Conservation (phyloP, 2,797 vertebrate genomes). For the Merluccius polli region DNA sequence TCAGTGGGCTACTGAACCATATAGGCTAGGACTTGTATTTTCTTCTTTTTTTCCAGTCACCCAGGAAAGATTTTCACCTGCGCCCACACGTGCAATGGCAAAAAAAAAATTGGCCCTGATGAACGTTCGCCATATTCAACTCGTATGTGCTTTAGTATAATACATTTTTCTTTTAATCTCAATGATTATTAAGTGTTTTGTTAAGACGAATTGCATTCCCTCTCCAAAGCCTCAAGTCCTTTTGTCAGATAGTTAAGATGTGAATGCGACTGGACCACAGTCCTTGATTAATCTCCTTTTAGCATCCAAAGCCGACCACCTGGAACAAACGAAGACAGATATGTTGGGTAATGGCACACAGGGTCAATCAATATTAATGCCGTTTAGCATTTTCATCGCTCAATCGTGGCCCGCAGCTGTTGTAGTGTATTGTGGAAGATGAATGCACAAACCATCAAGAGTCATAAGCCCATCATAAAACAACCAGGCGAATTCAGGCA, state of each 20-base stretch:
- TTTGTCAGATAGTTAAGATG: conserved; percentile 51
- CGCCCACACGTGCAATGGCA: conserved; percentile 6
- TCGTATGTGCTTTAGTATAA: conserved; percentile 78
- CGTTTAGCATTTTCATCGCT: background rate
- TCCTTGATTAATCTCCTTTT: background rate
- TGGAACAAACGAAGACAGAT: conserved; percentile 52
- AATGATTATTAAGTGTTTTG: conserved; percentile 37
- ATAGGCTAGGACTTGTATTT: conserved; percentile 11
- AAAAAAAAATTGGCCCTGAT: conserved; percentile 43
- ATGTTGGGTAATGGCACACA: conserved; percentile 31
- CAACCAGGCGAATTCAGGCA: background rate
- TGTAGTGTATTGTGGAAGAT: background rate
- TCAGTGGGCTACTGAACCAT: conserved; percentile 21
- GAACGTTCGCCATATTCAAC: conserved; percentile 50
- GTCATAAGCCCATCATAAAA: background rate
- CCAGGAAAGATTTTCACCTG: background rate
- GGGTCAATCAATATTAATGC: background rate
- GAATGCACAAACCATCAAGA: background rate
- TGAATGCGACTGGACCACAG: conserved; percentile 33
- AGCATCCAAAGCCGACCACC: conserved; percentile 51
- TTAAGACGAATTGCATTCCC: conserved; percentile 50
- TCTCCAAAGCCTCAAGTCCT: background rate
- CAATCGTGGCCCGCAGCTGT: background rate
- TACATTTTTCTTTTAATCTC: conserved; percentile 56
- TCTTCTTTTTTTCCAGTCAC: background rate